phyloP scores from a whole-genome alignment of 37 sponge, comb jelly and placozoan species.

The Eunapius fragilis region DNA sequence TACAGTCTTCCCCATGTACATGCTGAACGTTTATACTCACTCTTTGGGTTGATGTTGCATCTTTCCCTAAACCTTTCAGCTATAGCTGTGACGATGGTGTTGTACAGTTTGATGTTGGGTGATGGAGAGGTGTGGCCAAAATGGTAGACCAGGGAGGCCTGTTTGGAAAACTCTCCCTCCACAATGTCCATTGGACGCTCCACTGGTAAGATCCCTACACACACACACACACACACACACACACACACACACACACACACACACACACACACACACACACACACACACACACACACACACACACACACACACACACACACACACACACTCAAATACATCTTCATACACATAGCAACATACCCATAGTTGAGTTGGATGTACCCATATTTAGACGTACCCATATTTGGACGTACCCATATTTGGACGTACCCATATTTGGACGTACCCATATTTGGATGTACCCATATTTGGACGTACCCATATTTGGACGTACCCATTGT shows the following conservation, averaged over 20 bases:
- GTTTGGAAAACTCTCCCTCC: slow-evolving; percentile 74
- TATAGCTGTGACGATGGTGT: slow-evolving; percentile 51
- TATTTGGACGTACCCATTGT: slow-evolving; percentile 37
- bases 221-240: neutral
- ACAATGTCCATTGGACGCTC: slow-evolving; percentile 66
- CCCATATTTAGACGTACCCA: neutral
- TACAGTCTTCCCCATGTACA: no score
- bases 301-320: no score
- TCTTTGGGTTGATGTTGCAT: slow-evolving; percentile 58
- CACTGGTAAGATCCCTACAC: slow-evolving; percentile 45
- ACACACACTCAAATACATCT: no score
- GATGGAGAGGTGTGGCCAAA: slow-evolving; percentile 76
- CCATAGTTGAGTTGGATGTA: no score
- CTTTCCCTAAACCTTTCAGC: slow-evolving; percentile 66
- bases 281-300: no score
- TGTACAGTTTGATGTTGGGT: slow-evolving; percentile 85
- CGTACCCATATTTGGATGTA: neutral
- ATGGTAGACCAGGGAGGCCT: slow-evolving; percentile 84
- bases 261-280: no score
- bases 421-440: slow-evolving; percentile 52
- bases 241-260: slow-evolving; percentile 1
- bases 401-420: no score
- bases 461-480: neutral
- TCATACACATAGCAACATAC: neutral
- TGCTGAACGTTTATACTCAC: slow-evolving; percentile 28